Conservation (phyloP, 2,888 invertebrate species). For the Agrochola lota region DNA sequence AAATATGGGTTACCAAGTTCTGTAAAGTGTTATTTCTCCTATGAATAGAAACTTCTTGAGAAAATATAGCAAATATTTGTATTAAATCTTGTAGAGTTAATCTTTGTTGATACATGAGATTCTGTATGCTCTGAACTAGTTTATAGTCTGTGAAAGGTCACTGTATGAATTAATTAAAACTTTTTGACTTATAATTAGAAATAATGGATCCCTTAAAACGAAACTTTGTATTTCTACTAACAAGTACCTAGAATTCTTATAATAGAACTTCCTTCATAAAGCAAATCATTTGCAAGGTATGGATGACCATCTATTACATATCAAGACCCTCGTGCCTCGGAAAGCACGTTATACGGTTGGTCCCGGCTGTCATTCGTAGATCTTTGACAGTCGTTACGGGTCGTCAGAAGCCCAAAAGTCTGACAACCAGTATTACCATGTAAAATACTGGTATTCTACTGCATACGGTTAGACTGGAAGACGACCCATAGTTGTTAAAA, state of each 20-base stretch:
- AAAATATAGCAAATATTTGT: constrained; percentile 59
- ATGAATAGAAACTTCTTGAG: constrained; percentile 62
- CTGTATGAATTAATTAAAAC: background rate
- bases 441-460: too few species aligned
- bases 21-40: constrained; percentile 65
- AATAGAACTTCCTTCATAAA: too few species aligned
- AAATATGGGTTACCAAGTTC: constrained; percentile 68
- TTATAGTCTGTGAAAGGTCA: background rate
- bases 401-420: too few species aligned
- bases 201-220: background rate
- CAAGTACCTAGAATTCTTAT: background rate
- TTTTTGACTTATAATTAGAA: background rate
- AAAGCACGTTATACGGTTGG: too few species aligned
- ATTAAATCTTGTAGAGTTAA: constrained; percentile 51
- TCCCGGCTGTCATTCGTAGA: too few species aligned
- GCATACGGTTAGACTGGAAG: too few species aligned
- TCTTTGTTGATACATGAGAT: constrained; percentile 33
- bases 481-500: too few species aligned
- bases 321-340: too few species aligned
- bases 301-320: too few species aligned
- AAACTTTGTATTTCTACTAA: background rate
- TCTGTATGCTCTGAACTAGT: constrained; percentile 5
- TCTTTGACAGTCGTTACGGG: too few species aligned
- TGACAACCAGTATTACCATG: too few species aligned
- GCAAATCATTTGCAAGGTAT: too few species aligned